A percentile compares a stretch with the other conserved stretches of the same genome.
phyloP scores from a whole-genome alignment of 1,140 invertebrate genomes.

The Gryllus bimaculatus region DNA sequence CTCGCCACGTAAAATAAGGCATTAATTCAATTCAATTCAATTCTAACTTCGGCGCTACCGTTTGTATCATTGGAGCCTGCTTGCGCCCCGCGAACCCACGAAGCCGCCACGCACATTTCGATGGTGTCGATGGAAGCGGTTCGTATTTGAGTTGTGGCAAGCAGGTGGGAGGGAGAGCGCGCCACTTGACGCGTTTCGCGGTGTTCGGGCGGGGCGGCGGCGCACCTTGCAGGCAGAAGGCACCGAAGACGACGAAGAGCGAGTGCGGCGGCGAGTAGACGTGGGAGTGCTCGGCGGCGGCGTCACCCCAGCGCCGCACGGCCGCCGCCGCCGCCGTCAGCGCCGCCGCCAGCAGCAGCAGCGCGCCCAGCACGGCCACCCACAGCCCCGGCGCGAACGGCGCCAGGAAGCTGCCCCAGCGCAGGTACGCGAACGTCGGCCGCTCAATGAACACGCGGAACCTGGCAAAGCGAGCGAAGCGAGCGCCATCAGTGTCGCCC shows the following conservation, averaged over 20 bases:
- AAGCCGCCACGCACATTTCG: too few species aligned
- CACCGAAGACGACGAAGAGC: slow-evolving; percentile 2
- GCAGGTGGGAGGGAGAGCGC: too few species aligned
- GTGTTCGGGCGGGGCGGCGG: not conserved
- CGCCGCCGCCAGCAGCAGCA: not conserved
- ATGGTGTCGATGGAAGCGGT: too few species aligned
- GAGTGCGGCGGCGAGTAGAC: not conserved
- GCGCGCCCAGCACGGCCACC: not conserved
- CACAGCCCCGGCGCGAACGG: not conserved
- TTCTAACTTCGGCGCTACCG: too few species aligned
- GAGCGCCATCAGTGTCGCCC: too few species aligned
- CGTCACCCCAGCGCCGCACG: not conserved
- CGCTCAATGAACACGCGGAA: not conserved
- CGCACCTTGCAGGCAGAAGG: slow-evolving; percentile 11
- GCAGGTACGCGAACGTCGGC: not conserved
- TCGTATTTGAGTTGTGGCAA: too few species aligned
- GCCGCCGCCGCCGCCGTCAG: not conserved
- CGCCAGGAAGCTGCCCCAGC: not conserved
- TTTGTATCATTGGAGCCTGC: too few species aligned
- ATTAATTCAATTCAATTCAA: too few species aligned
- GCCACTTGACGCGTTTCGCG: too few species aligned
- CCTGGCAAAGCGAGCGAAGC: too few species aligned
- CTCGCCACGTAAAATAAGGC: too few species aligned
- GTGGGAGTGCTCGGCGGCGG: not conserved
- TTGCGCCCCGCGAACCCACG: too few species aligned